A percentile compares a stretch with the other conserved stretches of the same genome.
Conservation (phyloP, 1,140 invertebrate species). For the Magallana gigas region DNA sequence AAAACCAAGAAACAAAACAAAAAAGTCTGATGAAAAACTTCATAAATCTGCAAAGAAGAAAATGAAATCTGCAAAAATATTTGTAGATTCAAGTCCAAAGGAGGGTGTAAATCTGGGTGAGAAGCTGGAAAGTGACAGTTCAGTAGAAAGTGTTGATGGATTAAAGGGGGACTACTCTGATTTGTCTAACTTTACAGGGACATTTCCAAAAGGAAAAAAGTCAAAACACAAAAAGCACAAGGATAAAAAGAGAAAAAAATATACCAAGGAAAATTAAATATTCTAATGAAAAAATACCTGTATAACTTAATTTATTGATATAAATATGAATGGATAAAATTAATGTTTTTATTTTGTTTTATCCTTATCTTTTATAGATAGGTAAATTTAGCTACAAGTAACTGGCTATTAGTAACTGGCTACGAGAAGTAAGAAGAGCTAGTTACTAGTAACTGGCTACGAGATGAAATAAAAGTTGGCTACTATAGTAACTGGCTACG, state of each 20-base stretch:
- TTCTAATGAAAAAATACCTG: no score
- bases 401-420: no score
- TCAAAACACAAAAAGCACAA: conserved; percentile 49
- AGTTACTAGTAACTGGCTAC: no score
- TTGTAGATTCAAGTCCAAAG: not conserved
- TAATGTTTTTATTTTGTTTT: no score
- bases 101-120: not conserved
- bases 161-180: not conserved
- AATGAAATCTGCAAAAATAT: not conserved
- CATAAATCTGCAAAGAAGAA: conserved; percentile 31
- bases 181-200: not conserved
- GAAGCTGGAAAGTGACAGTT: not conserved
- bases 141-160: not conserved
- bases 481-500: no score
- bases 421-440: no score
- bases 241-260: not conserved
- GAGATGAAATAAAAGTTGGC: no score
- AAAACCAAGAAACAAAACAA: not conserved
- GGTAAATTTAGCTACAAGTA: no score
- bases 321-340: no score
- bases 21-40: conserved; percentile 1
- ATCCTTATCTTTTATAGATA: no score
- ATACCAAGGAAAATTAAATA: no score
- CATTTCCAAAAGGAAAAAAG: conserved; percentile 49
- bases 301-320: no score